phyloP scores from a whole-genome alignment of 2,888 invertebrate genomes.

The Hartigia nigra region DNA sequence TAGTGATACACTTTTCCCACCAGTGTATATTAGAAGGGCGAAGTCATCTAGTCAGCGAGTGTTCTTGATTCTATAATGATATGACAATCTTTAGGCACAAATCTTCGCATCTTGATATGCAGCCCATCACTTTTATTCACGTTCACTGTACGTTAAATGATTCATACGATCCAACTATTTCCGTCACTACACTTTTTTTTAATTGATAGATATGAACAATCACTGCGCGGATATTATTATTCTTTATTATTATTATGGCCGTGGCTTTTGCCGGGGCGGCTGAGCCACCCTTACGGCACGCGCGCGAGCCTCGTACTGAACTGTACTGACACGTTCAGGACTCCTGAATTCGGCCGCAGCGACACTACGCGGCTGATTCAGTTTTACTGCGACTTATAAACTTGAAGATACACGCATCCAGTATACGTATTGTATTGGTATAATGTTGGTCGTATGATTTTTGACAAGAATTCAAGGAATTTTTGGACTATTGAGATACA shows the following conservation, averaged over 20 bases:
- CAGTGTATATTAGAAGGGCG: neutral
- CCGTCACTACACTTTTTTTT: neutral
- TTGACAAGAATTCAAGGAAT: neutral
- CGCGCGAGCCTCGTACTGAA: constrained; percentile 50
- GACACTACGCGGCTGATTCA: neutral
- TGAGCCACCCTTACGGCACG: constrained; percentile 47
- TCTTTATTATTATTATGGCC: neutral
- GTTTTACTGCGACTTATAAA: neutral
- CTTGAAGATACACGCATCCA: neutral
- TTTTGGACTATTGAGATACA: neutral
- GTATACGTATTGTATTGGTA: neutral
- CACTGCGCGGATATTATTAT: neutral
- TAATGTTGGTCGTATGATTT: too few species aligned
- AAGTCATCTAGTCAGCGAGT: neutral
- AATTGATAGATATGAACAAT: neutral
- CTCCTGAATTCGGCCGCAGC: neutral
- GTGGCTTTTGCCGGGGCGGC: constrained; percentile 1
- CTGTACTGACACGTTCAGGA: neutral
- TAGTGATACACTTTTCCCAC: neutral
- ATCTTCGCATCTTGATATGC: constrained; percentile 1
- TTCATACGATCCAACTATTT: neutral
- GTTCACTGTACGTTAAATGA: neutral
- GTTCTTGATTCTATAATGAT: neutral
- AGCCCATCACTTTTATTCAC: neutral
- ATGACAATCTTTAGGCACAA: constrained; percentile 1